phyloP scores from a whole-genome alignment of 1,140 invertebrate species.

The Brachionus plicatilis region DNA sequence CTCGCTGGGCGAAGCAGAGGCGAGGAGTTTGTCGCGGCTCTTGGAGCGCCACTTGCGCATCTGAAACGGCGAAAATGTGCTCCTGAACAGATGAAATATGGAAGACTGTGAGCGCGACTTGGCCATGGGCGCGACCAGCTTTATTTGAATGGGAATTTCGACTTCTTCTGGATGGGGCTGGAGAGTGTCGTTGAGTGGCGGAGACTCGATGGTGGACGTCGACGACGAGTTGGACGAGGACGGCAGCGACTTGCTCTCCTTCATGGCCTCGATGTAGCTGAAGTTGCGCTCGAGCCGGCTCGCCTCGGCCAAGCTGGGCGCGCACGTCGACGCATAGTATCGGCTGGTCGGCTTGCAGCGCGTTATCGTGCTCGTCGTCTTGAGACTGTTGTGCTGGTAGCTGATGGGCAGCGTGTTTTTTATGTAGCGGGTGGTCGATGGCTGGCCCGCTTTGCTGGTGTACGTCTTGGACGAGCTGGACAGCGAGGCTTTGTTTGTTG shows the following conservation, averaged over 20 bases:
- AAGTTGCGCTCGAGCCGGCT: constrained; percentile 17
- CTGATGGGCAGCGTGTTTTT: constrained; percentile 6
- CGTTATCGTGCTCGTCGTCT: neutral
- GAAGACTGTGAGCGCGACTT: constrained; percentile 36
- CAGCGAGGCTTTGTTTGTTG: neutral
- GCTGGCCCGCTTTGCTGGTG: neutral
- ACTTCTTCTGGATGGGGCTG: neutral
- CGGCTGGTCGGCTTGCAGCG: neutral
- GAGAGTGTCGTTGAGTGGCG: neutral
- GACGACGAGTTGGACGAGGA: constrained; percentile 16
- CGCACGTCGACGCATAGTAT: neutral
- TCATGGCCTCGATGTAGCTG: constrained; percentile 38
- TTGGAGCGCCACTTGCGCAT: constrained; percentile 26
- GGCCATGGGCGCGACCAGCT: neutral
- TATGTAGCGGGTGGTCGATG: neutral
- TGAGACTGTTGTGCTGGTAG: constrained; percentile 1
- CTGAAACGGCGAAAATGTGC: constrained; percentile 15
- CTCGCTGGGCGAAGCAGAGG: too few relatives aligned
- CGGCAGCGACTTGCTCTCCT: constrained; percentile 28
- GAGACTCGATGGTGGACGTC: constrained; percentile 1
- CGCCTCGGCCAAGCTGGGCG: neutral
- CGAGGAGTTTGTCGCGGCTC: constrained; percentile 9
- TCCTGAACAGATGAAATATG: constrained; percentile 21
- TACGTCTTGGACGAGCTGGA: neutral
- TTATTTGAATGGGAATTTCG: constrained; percentile 25